A percentile compares a stretch with the other conserved stretches of the same genome.
Conservation (phyloP, 2,113 vertebrate species). For the Channa maculata region DNA sequence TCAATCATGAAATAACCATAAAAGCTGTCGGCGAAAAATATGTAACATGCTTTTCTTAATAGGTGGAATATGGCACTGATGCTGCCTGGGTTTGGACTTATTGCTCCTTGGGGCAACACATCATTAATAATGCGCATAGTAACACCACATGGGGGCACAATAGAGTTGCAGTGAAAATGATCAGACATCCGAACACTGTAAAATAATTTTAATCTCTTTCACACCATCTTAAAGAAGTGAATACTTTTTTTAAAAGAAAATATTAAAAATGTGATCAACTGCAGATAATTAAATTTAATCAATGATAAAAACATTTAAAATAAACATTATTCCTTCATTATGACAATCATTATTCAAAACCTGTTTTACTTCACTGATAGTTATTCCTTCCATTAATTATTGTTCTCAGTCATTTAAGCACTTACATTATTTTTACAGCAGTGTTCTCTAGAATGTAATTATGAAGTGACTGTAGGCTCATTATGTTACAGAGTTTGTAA, state of each 20-base stretch:
- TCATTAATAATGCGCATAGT: not conserved
- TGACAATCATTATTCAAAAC: no score
- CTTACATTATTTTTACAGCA: no score
- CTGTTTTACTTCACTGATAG: no score
- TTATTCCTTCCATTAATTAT: no score
- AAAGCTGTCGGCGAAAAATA: conserved; percentile 59
- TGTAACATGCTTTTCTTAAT: conserved; percentile 53
- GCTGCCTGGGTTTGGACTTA: conserved; percentile 29
- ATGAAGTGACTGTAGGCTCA: no score
- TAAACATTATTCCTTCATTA: no score
- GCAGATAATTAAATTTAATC: no score
- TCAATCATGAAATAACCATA: conserved; percentile 73
- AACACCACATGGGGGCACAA: conserved; percentile 64
- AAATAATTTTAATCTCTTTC: not conserved
- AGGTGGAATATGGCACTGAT: conserved; percentile 45
- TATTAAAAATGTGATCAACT: not conserved
- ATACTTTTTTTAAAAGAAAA: not conserved
- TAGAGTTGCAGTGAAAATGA: conserved; percentile 39
- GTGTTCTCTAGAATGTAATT: no score
- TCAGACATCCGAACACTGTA: not conserved
- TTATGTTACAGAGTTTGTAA: not conserved
- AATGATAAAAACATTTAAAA: no score
- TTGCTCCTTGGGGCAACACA: conserved; percentile 23
- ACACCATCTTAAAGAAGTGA: not conserved
- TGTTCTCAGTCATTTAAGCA: no score